Evolutionary conservation across 2,113 vertebrate species (phyloP).

Genomic region (Pomatorhinus ruficollis): DNA sequence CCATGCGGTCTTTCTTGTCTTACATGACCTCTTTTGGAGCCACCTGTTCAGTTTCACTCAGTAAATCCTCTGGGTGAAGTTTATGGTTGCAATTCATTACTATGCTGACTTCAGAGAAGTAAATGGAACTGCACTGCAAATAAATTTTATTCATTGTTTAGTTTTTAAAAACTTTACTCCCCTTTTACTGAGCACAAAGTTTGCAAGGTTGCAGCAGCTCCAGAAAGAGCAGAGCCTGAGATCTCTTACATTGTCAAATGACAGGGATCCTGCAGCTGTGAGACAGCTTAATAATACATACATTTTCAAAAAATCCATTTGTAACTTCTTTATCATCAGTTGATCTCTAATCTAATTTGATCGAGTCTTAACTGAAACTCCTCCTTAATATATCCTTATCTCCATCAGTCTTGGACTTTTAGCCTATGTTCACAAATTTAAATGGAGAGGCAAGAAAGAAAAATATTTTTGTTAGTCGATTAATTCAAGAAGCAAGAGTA

Average conservation of each 20-base stretch:
- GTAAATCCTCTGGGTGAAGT: neutral
- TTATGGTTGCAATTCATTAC: neutral
- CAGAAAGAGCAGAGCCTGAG: neutral
- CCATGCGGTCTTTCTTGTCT: neutral
- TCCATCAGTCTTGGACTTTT: neutral
- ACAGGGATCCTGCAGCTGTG: neutral
- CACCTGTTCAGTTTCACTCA: neutral
- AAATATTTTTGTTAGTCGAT: constrained; percentile 29
- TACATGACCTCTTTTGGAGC: neutral
- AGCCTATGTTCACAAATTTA: neutral
- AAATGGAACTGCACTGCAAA: neutral
- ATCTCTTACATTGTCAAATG: neutral
- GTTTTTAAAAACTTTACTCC: neutral
- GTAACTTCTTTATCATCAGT: neutral
- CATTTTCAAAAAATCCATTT: constrained; percentile 3
- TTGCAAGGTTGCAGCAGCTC: neutral
- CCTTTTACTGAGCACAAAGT: neutral
- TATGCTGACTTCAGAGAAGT: neutral
- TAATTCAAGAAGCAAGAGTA: neutral
- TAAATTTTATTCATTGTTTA: neutral
- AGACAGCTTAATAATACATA: neutral
- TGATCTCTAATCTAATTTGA: neutral
- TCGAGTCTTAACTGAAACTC: neutral
- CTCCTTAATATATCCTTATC: constrained; percentile 21
- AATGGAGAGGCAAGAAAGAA: constrained; percentile 9